Conservation (phyloP, 2,797 vertebrate species). For the Psittacula echo region DNA sequence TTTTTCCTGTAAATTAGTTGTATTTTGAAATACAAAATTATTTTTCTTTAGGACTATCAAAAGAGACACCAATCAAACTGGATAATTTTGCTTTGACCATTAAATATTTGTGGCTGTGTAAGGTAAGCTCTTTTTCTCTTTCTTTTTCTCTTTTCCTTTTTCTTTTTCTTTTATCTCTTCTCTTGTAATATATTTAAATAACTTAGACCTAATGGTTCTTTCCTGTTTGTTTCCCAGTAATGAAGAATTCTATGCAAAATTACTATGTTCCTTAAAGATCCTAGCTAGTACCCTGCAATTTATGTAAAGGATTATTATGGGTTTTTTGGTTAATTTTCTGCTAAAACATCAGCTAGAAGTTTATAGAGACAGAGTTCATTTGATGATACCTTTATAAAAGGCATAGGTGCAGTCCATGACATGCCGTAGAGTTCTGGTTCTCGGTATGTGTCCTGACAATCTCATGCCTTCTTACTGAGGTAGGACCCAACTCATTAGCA, state of each 20-base stretch:
- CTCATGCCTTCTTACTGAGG: neutral
- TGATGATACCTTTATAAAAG: neutral
- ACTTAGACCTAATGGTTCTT: neutral
- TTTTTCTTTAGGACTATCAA: conserved; percentile 5
- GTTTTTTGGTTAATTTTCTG: neutral
- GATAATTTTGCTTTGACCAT: conserved; percentile 25
- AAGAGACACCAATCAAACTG: neutral
- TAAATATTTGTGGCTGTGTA: neutral
- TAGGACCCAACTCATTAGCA: neutral
- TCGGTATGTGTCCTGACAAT: neutral
- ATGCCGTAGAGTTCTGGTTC: neutral
- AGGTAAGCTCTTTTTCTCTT: neutral
- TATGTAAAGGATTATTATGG: neutral
- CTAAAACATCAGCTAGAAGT: neutral
- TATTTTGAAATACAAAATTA: neutral
- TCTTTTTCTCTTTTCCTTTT: rapidly evolving
- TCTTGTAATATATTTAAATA: neutral
- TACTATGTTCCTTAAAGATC: neutral
- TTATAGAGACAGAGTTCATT: neutral
- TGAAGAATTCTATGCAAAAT: neutral
- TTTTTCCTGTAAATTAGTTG: neutral
- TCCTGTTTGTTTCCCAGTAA: neutral
- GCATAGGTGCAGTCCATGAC: neutral
- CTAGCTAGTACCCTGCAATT: neutral
- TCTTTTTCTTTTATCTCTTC: neutral